Conservation (phyloP, 2,113 vertebrate genomes). For the Datnioides undecimradiatus region DNA sequence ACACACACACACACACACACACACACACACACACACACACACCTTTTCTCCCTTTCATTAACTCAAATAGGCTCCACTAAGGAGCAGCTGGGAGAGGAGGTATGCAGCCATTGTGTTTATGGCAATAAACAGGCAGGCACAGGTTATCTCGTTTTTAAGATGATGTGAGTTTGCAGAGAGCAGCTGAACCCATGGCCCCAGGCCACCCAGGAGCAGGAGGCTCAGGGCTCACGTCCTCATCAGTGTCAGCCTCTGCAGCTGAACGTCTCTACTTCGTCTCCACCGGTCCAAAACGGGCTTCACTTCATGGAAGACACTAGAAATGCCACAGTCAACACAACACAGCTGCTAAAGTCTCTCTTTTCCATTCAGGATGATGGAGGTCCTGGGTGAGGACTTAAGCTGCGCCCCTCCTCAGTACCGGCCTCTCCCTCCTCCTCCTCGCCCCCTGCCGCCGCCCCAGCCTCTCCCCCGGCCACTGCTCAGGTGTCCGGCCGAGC, state of each 20-base stretch:
- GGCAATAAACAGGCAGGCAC: constrained; percentile 30
- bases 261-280: constrained; percentile 2
- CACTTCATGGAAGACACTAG: neutral
- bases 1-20: neutral
- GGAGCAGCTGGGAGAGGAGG: constrained; percentile 19
- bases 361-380: neutral
- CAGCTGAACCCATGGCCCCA: constrained; percentile 22
- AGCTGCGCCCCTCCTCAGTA: constrained; percentile 55
- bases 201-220: constrained; percentile 49
- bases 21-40: constrained; percentile 1
- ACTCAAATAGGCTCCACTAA: constrained; percentile 15
- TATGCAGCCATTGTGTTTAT: constrained; percentile 17
- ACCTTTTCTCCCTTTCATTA: constrained; percentile 2
- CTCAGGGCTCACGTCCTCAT: neutral
- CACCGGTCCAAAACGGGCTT: neutral
- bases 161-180: constrained; percentile 30
- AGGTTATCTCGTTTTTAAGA: constrained; percentile 30
- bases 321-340: too few relatives aligned
- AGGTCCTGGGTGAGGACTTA: neutral
- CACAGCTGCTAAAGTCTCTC: neutral
- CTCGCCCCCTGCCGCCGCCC: constrained; percentile 47
- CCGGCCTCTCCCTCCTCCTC: constrained; percentile 45
- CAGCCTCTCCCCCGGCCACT: constrained; percentile 70
- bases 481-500: constrained; percentile 89
- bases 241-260: neutral